A percentile compares a stretch with the other conserved stretches of the same genome.
Conservation (phyloP, 1,140 invertebrate genomes). For the Drosophila melanica region DNA sequence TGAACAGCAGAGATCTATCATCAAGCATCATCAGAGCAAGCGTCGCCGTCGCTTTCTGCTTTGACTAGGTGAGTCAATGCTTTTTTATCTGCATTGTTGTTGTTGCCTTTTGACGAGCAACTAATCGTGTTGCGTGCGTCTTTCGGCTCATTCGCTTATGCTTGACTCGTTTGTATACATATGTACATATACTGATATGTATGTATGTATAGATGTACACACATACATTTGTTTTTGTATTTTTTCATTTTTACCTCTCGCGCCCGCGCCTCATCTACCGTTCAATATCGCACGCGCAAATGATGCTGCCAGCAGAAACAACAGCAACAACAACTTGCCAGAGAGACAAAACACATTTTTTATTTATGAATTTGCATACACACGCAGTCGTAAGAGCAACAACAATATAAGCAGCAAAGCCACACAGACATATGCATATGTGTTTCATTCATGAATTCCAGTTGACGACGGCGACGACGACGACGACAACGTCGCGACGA, state of each 20-base stretch:
- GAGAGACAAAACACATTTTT: conserved; percentile 56
- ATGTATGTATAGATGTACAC: too few relatives aligned
- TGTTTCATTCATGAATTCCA: conserved; percentile 81
- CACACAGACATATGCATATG: conserved; percentile 56
- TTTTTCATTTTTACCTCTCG: conserved; percentile 12
- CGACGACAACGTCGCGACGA: conserved; percentile 10
- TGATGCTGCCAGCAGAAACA: conserved; percentile 43
- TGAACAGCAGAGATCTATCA: conserved; percentile 41
- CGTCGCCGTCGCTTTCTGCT: conserved; percentile 6
- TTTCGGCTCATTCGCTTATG: background rate
- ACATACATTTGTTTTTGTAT: too few relatives aligned
- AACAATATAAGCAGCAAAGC: conserved; percentile 18
- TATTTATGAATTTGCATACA: conserved; percentile 80
- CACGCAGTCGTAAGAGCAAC: conserved; percentile 54
- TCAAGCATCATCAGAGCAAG: conserved; percentile 30
- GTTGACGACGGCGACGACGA: conserved; percentile 53
- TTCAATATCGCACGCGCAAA: conserved; percentile 54
- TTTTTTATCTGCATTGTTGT: conserved; percentile 21
- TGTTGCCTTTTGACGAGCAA: conserved; percentile 10
- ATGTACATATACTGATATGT: too few relatives aligned
- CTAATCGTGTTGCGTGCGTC: conserved; percentile 37
- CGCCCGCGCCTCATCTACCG: conserved; percentile 21
- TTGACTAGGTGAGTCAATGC: conserved; percentile 72
- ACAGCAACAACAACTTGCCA: conserved; percentile 40
- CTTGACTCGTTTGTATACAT: background rate